Evolutionary conservation across 2,888 invertebrate species (phyloP), one percentile per base, ranked within the genome.

Genomic region (Chalcosyrphus nemorum): DNA sequence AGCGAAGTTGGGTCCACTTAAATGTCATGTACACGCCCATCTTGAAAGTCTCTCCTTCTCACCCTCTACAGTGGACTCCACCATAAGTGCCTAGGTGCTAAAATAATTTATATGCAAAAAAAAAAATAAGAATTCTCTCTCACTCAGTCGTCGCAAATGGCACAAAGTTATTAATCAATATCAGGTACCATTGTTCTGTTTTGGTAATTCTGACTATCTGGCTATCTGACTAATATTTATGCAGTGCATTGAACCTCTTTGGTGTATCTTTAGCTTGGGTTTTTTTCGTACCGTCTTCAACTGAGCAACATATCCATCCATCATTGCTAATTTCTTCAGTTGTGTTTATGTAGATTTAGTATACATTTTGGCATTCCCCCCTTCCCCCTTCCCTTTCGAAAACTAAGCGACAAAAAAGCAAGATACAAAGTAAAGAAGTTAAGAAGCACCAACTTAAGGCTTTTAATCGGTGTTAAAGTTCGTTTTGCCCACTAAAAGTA

Each of bases 171-270:
- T 76, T 68, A 66, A 76, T 76, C 66, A 76, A 68, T 52, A 66
- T 76, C 66, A 68, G 66, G 43, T 76, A 68, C 66, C 76, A 76
- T 76, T 76, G 75, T 76, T 59, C 50, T 43, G 66, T 59, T 32
- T 56, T 35, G 17, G 47, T 65, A 45, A 29, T 41, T 68, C 32
- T 50, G 17, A n/a, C n/a, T n/a, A n/a, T n/a, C n/a, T n/a, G n/a
- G n/a, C n/a, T n/a, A n/a, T n/a, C n/a, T n/a, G n/a, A 59, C 47
- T 32, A 66, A 35, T 45, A 24, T 54, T 61, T 57, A 52, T 50
- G 66, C 66, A 57, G 76, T 76, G 11, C 66, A 66, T 47, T 66
- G 76, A 76, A 66, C 76, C 66, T 52, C n/a, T n/a, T 72, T 9
- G 9, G 15, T 21, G 50, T 61, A 11, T 50, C 17, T 71, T 7